Evolutionary conservation across 2,888 invertebrate species (phyloP), one percentile per base, ranked within the genome.

Genomic region (Calameuta pallipes): DNA sequence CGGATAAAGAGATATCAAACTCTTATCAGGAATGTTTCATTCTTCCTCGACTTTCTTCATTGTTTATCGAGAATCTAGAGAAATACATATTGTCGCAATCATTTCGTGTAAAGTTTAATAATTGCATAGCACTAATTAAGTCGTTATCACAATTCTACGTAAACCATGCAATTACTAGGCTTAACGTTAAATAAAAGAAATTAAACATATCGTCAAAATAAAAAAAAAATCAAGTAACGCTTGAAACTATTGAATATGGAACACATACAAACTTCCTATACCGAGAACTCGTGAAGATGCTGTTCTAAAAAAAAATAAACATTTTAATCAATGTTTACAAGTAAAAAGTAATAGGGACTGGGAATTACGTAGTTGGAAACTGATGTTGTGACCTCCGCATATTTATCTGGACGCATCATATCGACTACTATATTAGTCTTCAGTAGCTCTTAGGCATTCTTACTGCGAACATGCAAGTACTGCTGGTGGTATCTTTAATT

Each of bases 381-480:
- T 75, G 31, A 56, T 56, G 41, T 23, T 68, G 69, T 77, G 77
- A 77, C 77, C 77, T 77, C 77, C 73, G 23, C 74, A 74, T 73
- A 34, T 69, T 75, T 78, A 34, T 75, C 74, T 11, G 37, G 33
- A 75, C 75, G 70, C 78, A 34, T 37, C 33, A 6, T 23, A 23
- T 35, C 68, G 74, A 69, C 68, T 56, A 9, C 41, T 23, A 56
- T 23, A 23, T 78, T 76, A 80, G 82, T 79, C 81, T 79, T 84
- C 86, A 90, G 87, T 89, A 79, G 82, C 80, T 76, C 71, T 75
- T 76, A 76, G 80, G 81, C 83, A 81, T 82, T 85, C 83, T 82
- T 73, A 75, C 78, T 77, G 83, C 80, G 81, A 87, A 89, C 86
- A 90, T 90, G 90, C 73, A 80, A 68, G 80, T 79, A 80, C 80